Evolutionary conservation across 2,113 vertebrate species (phyloP), one percentile per base, ranked within the genome.

Genomic region (Aspidoscelis tigris): DNA sequence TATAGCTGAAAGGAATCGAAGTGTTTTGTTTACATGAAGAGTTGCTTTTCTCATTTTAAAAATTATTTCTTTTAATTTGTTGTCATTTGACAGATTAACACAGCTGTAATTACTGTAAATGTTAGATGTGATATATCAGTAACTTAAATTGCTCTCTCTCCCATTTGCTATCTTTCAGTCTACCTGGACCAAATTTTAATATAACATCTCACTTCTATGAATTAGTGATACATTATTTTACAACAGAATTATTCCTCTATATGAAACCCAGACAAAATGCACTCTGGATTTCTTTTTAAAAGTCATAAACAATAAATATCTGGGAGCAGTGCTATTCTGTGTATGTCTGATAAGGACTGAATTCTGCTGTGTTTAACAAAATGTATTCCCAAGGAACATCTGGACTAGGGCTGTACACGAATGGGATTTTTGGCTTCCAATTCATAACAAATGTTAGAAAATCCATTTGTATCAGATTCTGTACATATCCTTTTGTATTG

Each of bases 31-130:
- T 88, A 91, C 85, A 72, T 69, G 43, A 76, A 80, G 84, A n/a
- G 81, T 88, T 86, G 68, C 72, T 85, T 88, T 89, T 88, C 53
- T 72, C 84, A 87, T 84, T 89, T 78, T 88, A 83, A 83, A 73
- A 88, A 86, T 87, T 85, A 47, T 80, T 4, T 66, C 2, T 78
- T 58, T 81, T 55, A 2, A 12, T 26, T 0, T 18, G 87, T 6
- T 81, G 76, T 61, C 7, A 64, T 78, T 70, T 58, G 16, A 1
- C 24, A 71, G 80, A 88, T 89, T 91, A 65, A 3, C 89, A 86
- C 85, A 11, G 50, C 58, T 33, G 66, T 82, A 90, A 87, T 87
- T 85, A 88, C 76, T 79, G 82, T 74, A 77, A 84, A 81, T 9
- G 79, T 53, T 80, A 16, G 7, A 4, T 86, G 18, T 12, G 73